Percentiles rank a stretch among this genome's conserved stretches.
Conservation (phyloP, 2,113 vertebrate species). For the Orthonyx spaldingii region DNA sequence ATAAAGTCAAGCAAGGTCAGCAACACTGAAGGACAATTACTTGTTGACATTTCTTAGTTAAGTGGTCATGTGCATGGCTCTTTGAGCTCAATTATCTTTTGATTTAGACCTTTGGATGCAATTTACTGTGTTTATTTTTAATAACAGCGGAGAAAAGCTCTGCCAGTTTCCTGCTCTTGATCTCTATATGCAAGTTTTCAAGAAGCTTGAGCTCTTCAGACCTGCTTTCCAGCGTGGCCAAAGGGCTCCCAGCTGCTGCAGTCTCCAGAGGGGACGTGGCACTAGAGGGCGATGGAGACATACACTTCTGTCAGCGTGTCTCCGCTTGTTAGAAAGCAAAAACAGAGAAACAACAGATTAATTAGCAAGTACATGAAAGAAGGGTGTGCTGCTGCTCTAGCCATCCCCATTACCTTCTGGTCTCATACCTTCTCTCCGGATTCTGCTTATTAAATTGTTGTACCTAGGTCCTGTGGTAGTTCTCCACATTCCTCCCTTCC, state of each 20-base stretch:
- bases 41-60: neutral
- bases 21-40: neutral
- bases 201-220: neutral
- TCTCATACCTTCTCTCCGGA: neutral
- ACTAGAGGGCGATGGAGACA: slow-evolving; percentile 40
- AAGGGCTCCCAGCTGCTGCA: fast-evolving
- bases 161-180: neutral
- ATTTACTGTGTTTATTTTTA: neutral
- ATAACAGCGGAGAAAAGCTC: neutral
- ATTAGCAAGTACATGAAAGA: neutral
- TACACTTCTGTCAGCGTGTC: neutral
- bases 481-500: neutral
- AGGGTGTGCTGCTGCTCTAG: neutral
- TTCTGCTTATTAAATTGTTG: neutral
- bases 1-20: neutral
- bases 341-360: fast-evolving
- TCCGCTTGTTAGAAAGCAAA: neutral
- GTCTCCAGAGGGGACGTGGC: neutral
- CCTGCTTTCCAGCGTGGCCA: fast-evolving
- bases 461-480: neutral
- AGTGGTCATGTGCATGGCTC: neutral
- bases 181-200: neutral
- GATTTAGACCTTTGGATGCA: neutral
- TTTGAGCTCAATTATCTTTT: neutral
- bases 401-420: neutral